Conservation (phyloP, 2,113 vertebrate species). For the Elgaria multicarinata region DNA sequence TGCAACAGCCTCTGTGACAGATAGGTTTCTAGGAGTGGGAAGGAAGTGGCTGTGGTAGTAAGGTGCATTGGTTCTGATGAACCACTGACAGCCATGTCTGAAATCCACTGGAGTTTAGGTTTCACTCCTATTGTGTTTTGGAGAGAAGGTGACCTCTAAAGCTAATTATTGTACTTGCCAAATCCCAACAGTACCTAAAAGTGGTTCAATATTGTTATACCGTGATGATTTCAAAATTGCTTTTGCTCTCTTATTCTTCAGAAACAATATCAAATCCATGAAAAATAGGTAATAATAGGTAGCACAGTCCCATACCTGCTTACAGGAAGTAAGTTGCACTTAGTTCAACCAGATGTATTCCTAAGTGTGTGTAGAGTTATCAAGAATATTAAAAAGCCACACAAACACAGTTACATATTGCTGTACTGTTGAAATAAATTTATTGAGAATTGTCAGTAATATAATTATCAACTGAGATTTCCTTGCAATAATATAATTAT, state of each 20-base stretch:
- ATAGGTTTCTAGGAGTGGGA: too few relatives aligned
- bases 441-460: too few relatives aligned
- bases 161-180: too few relatives aligned
- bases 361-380: too few relatives aligned
- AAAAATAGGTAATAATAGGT: neutral
- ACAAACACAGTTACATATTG: too few relatives aligned
- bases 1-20: too few relatives aligned
- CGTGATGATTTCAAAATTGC: neutral
- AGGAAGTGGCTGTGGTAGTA: neutral
- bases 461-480: too few relatives aligned
- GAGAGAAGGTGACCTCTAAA: neutral
- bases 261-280: neutral
- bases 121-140: too few relatives aligned
- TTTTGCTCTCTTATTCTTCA: neutral
- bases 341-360: neutral
- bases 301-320: neutral
- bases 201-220: neutral
- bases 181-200: neutral
- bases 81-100: neutral
- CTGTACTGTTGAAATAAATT: too few relatives aligned
- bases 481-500: too few relatives aligned
- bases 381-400: too few relatives aligned
- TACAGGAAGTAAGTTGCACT: neutral
- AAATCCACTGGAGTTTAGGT: too few relatives aligned
- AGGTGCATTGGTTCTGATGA: neutral